Percentiles rank a stretch among this genome's conserved stretches.
Conservation (phyloP, 2,797 vertebrate species). For the Bryconaethiops microstoma region DNA sequence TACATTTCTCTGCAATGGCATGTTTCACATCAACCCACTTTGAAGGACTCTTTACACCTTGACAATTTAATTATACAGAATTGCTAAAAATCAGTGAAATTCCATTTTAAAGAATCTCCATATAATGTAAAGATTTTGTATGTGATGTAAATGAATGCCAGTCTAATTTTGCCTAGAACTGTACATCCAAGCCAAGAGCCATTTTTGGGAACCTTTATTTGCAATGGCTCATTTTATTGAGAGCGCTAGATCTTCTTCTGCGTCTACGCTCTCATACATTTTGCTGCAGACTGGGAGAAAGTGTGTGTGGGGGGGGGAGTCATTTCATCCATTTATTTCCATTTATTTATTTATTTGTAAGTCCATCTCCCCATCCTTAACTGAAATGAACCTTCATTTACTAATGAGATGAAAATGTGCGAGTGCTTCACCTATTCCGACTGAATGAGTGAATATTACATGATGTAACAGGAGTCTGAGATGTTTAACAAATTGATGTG, state of each 20-base stretch:
- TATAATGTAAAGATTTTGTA: no score
- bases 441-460: constrained; percentile 17
- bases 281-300: neutral
- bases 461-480: constrained; percentile 24
- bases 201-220: no score
- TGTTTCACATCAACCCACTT: no score
- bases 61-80: no score
- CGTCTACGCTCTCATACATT: neutral
- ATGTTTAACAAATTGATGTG: constrained; percentile 43
- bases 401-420: constrained; percentile 21
- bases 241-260: constrained; percentile 10
- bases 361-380: constrained; percentile 5
- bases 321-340: neutral
- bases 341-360: constrained; percentile 11
- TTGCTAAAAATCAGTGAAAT: no score
- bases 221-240: constrained; percentile 11
- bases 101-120: no score
- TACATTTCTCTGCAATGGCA: no score
- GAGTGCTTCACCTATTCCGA: constrained; percentile 19
- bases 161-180: no score
- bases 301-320: neutral
- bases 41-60: neutral
- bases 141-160: no score
- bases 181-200: no score
- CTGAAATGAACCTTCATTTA: constrained; percentile 1